Conservation (phyloP, 2,888 invertebrate genomes). For the Cetonia aurata region DNA sequence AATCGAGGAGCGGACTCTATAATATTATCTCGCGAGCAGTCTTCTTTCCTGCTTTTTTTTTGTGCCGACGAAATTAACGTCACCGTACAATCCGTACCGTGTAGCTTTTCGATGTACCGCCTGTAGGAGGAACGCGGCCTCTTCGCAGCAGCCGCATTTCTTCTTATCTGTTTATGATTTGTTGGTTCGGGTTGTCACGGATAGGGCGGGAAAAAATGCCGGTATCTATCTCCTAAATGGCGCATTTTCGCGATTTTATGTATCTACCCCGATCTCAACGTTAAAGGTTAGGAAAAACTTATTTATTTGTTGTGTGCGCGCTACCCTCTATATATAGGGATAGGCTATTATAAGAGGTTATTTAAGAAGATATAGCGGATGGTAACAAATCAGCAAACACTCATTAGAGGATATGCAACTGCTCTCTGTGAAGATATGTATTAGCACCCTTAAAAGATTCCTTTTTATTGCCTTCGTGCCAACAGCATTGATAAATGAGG, state of each 20-base stretch:
- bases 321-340: slow-evolving; percentile 8
- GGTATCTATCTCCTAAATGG: slow-evolving; percentile 44
- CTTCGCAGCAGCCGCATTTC: slow-evolving; percentile 44
- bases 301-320: slow-evolving; percentile 30
- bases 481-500: too few species aligned
- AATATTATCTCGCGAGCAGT: slow-evolving; percentile 53
- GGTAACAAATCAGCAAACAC: slow-evolving; percentile 2
- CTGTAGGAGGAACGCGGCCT: slow-evolving; percentile 27
- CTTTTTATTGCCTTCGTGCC: too few species aligned
- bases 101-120: slow-evolving; percentile 40
- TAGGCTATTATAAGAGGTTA: slow-evolving; percentile 6
- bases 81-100: slow-evolving; percentile 49
- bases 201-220: slow-evolving; percentile 44
- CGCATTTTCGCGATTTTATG: slow-evolving; percentile 46
- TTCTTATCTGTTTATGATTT: slow-evolving; percentile 62
- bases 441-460: too few species aligned
- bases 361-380: slow-evolving; percentile 12
- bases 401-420: background rate
- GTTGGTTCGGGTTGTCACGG: slow-evolving; percentile 53
- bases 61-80: slow-evolving; percentile 54
- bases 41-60: slow-evolving; percentile 47
- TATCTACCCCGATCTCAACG: slow-evolving; percentile 38
- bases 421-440: too few species aligned
- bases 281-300: slow-evolving; percentile 41
- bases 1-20: slow-evolving; percentile 53